Percentiles rank a stretch among this genome's conserved stretches.
These are phyloP conservation scores for Onychostruthus taczanowskii DNA, from an alignment of 2,113 vertebrate genomes.

Conservation along the genomic window DNA sequence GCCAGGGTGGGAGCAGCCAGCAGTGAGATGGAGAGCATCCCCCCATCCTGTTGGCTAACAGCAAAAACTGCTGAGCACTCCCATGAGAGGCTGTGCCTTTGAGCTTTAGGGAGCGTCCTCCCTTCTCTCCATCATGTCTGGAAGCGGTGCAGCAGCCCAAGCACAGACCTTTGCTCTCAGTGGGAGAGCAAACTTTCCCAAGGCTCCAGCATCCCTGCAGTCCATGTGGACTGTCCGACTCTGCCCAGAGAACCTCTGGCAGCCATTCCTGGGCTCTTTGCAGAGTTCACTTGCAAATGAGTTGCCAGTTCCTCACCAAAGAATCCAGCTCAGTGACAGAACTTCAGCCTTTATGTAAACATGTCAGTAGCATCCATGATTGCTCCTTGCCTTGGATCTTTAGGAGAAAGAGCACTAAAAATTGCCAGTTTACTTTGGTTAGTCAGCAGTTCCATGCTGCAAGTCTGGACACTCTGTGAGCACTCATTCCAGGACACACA, in stretches of 20 bases:
- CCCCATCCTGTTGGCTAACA: not conserved
- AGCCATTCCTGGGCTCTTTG: not conserved
- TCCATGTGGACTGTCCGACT: fast-evolving
- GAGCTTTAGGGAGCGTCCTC: not conserved
- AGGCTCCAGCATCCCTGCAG: not conserved
- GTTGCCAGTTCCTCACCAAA: not conserved
- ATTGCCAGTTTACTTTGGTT: not conserved
- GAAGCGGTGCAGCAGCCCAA: fast-evolving
- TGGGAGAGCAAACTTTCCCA: not conserved
- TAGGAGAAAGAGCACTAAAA: not conserved
- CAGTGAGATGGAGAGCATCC: not conserved
- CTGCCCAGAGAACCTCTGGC: not conserved
- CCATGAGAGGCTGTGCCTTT: not conserved
- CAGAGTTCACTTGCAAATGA: fast-evolving
- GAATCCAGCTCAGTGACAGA: not conserved
- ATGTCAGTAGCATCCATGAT: not conserved
- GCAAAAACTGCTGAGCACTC: fast-evolving
- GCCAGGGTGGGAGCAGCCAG: not conserved
- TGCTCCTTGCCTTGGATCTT: not conserved
- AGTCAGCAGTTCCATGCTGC: not conserved
- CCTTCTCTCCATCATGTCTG: not conserved
- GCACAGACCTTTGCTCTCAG: not conserved
- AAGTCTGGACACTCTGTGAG: not conserved
- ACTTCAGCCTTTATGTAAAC: not conserved
- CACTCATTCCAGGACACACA: constrained; percentile 11